phyloP scores from a whole-genome alignment of 2,113 vertebrate species.

The Gopherus flavomarginatus region DNA sequence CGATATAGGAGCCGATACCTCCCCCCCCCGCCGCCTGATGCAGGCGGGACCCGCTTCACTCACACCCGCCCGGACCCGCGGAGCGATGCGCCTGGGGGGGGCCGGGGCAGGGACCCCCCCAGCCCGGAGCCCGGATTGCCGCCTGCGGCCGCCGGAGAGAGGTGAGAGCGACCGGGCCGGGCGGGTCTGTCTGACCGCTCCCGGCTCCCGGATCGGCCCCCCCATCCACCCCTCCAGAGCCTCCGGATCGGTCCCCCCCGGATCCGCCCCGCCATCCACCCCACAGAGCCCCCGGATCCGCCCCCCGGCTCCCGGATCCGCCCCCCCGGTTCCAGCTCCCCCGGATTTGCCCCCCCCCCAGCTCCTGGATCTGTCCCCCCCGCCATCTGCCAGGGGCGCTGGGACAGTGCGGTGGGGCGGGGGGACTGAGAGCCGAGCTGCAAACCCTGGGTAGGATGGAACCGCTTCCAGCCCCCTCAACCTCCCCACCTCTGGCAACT shows the following conservation, averaged over 20 bases:
- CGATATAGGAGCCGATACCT: neutral
- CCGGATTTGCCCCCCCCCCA: neutral
- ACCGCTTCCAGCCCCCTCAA: too few species aligned
- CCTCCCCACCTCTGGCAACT: neutral
- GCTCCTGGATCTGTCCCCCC: too few species aligned
- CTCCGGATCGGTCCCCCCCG: neutral
- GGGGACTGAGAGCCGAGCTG: too few species aligned
- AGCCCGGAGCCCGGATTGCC: conserved; percentile 14
- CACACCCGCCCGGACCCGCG: too few species aligned
- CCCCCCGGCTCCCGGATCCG: neutral
- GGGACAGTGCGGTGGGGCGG: too few species aligned
- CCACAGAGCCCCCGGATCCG: neutral
- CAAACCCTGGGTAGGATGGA: too few species aligned
- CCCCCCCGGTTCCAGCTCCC: neutral
- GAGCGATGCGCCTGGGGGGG: conserved; percentile 29
- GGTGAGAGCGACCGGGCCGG: conserved; percentile 57
- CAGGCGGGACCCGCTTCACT: neutral
- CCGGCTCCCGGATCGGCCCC: neutral
- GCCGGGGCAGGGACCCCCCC: conserved; percentile 45
- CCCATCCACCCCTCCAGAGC: neutral
- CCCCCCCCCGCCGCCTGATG: neutral
- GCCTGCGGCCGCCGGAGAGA: conserved; percentile 46
- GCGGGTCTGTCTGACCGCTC: neutral
- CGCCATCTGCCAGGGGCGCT: too few species aligned
- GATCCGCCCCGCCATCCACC: neutral